phyloP scores from a whole-genome alignment of 2,113 vertebrate species.

The Eulemur macaco region DNA sequence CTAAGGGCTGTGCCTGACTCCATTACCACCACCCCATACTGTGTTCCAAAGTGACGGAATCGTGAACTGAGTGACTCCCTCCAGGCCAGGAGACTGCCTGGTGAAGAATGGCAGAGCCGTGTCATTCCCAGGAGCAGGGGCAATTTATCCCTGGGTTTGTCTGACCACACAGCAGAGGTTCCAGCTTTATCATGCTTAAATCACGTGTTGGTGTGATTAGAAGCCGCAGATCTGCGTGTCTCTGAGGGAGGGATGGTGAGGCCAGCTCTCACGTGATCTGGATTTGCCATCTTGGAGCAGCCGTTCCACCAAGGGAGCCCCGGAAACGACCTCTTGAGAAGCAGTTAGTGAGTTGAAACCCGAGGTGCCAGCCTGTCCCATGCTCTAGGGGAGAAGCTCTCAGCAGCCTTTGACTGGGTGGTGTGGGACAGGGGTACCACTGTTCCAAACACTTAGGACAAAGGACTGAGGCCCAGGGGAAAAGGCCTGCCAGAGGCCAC shows the following conservation, averaged over 20 bases:
- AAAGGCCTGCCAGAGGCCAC: not conserved
- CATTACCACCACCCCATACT: not conserved
- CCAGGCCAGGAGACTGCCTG: not conserved
- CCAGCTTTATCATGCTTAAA: not conserved
- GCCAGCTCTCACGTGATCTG: rapidly evolving
- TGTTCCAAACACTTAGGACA: not conserved
- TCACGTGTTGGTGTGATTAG: not conserved
- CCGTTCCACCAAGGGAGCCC: not conserved
- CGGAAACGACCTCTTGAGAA: not conserved
- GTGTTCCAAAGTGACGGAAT: not conserved
- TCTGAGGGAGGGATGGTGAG: not conserved
- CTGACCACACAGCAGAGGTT: not conserved
- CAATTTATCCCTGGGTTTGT: not conserved
- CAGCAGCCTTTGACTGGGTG: not conserved
- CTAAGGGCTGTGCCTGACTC: not conserved
- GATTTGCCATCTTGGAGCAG: not conserved
- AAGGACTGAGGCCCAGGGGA: no score
- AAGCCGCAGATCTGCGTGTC: not conserved
- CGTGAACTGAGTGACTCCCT: not conserved
- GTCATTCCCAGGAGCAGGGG: not conserved
- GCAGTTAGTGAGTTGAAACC: not conserved
- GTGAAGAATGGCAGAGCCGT: no score
- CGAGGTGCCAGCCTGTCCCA: not conserved
- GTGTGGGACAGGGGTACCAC: rapidly evolving
- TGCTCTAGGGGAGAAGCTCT: not conserved